phyloP scores from a whole-genome alignment of 2,797 vertebrate species.

The Sebastes reedi region DNA sequence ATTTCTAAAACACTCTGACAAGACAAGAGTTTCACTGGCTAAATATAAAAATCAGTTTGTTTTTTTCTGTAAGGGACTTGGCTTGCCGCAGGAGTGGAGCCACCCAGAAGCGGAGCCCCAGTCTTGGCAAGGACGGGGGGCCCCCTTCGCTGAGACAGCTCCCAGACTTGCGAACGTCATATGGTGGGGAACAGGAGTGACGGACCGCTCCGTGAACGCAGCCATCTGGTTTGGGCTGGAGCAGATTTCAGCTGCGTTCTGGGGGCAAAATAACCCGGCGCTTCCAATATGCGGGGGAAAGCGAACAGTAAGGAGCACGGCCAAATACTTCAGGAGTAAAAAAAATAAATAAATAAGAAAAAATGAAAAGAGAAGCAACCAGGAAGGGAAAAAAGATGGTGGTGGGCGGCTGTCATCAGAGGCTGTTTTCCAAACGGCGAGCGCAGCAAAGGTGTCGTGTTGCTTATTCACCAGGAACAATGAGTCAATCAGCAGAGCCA shows the following conservation, averaged over 20 bases:
- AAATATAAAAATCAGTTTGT: slow-evolving; percentile 55
- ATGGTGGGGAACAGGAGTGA: slow-evolving; percentile 84
- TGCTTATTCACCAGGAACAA: slow-evolving; percentile 68
- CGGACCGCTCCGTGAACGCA: slow-evolving; percentile 74
- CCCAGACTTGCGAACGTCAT: slow-evolving; percentile 84
- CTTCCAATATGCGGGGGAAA: slow-evolving; percentile 80
- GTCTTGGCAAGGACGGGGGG: slow-evolving; percentile 72
- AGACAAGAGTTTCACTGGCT: slow-evolving; percentile 50
- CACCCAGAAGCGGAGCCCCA: slow-evolving; percentile 79
- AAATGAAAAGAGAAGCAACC: neutral
- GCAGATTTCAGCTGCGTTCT: slow-evolving; percentile 84
- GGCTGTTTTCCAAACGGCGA: slow-evolving; percentile 56
- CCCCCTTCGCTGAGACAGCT: slow-evolving; percentile 64
- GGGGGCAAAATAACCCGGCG: slow-evolving; percentile 82
- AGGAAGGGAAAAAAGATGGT: slow-evolving; percentile 1
- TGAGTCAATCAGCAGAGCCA: slow-evolving; percentile 58
- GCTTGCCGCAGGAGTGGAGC: slow-evolving; percentile 70
- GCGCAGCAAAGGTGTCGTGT: slow-evolving; percentile 58
- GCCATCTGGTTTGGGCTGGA: slow-evolving; percentile 86
- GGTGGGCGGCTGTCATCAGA: slow-evolving; percentile 69
- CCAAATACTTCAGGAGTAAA: slow-evolving; percentile 53
- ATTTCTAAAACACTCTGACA: slow-evolving; percentile 17
- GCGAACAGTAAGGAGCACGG: slow-evolving; percentile 37
- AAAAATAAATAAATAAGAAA: neutral
- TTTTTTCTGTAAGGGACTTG: slow-evolving; percentile 74